phyloP scores from a whole-genome alignment of 2,113 vertebrate species.

The Hiodon alosoides region DNA sequence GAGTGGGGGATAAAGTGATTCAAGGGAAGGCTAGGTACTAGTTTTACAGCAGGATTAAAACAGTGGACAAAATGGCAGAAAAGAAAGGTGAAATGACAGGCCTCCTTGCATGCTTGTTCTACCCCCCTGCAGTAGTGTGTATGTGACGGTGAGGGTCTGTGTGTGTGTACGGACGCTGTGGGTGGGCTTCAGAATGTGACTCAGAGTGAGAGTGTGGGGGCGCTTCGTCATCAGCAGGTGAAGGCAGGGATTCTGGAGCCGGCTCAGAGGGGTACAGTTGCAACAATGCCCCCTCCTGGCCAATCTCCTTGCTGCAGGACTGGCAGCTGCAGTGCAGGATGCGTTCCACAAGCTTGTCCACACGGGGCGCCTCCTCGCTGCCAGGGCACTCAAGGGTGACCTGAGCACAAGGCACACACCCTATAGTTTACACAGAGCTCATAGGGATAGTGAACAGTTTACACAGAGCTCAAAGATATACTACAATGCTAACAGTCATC shows the following conservation, averaged over 20 bases:
- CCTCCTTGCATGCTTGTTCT: slow-evolving; percentile 20
- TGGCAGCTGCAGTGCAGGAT: slow-evolving; percentile 95
- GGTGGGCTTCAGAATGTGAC: slow-evolving; percentile 45
- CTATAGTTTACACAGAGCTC: accelerated
- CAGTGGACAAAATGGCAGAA: slow-evolving; percentile 36
- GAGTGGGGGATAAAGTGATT: background rate
- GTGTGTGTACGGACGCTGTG: slow-evolving; percentile 44
- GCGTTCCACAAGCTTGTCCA: slow-evolving; percentile 94
- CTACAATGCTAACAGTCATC: too few relatives aligned
- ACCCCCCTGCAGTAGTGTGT: slow-evolving; percentile 57
- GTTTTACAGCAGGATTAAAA: background rate
- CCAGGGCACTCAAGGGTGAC: slow-evolving; percentile 87
- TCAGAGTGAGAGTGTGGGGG: slow-evolving; percentile 38
- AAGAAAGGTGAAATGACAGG: slow-evolving; percentile 34
- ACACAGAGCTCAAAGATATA: accelerated
- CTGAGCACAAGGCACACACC: slow-evolving; percentile 45
- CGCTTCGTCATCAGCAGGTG: slow-evolving; percentile 45
- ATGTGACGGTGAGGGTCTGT: slow-evolving; percentile 24
- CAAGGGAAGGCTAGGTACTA: background rate
- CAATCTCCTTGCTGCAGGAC: slow-evolving; percentile 85
- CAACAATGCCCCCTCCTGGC: slow-evolving; percentile 81
- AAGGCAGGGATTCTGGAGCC: slow-evolving; percentile 53
- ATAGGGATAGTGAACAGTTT: background rate
- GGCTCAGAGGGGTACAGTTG: slow-evolving; percentile 78
- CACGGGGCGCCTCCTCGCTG: slow-evolving; percentile 76